Evolutionary conservation across 2,797 vertebrate genomes (phyloP), one percentile per base, ranked within the genome.

Genomic region (Heliangelus exortis): DNA sequence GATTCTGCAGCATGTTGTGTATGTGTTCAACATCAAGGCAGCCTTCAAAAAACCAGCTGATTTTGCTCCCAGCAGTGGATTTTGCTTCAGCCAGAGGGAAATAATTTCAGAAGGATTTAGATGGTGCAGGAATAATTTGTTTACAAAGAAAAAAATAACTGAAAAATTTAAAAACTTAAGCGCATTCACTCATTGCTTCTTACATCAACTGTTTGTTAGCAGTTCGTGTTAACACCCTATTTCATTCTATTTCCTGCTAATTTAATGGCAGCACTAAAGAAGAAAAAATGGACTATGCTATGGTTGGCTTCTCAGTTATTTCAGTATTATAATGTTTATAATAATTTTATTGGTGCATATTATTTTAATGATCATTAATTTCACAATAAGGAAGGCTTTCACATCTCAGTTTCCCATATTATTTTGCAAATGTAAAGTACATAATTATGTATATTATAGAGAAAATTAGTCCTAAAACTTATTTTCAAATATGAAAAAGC

Each of bases 11-110:
- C 36, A 34, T 59, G 59, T 77, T 84, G 33, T 72, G 9, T 71
- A 13, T 78, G 17, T 75, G 43, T 93, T 85, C 45, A 89, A 2
- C 26, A 79, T 76, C 53, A 90, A 71, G 54, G n/a, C 21, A 82
- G 41, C 47, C 89, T 92, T 89, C 51, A 69, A 90, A 89, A 69
- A 84, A 45, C 33, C 26, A 76, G 12, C 12, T 77, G 84, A 74
- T 90, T 92, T 91, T 94, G 28, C 66, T 92, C 48, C 26, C 84
- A 91, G 79, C 26, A 55, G 45, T 75, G 54, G 12, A 10, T 90
- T 84, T 94, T 92, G 23, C 74, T 94, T 90, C 31, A 89, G 31
- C 18, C 68, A 82, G 47, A 91, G 66, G 54, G 81, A 88, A 79
- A 9, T 79, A 57, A 34, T 50, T 94, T 92, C 41, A 43, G 45